phyloP scores from a whole-genome alignment of 2,113 vertebrate genomes.

The Myiozetetes cayanensis region DNA sequence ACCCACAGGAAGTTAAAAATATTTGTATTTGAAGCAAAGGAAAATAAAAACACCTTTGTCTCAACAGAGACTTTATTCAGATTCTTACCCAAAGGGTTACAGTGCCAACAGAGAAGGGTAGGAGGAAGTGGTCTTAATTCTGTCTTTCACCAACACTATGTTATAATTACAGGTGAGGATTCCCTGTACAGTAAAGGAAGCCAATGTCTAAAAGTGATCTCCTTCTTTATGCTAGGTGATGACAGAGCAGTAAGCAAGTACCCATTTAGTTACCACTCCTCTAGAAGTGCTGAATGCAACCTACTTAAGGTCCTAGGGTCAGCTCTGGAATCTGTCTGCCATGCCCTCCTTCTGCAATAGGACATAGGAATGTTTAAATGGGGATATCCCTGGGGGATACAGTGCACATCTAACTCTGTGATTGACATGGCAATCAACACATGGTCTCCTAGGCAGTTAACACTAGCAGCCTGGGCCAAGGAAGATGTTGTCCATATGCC shows the following conservation, averaged over 20 bases:
- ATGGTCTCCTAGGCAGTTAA: not conserved
- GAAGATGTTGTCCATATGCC: not conserved
- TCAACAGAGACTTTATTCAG: slow-evolving; percentile 62
- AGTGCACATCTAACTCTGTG: not conserved
- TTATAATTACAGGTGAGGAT: not conserved
- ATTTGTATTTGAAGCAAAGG: not conserved
- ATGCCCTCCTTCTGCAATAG: not conserved
- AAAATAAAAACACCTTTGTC: not conserved
- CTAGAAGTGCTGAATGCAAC: not conserved
- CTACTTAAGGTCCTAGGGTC: not conserved
- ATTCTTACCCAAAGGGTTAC: slow-evolving; percentile 32
- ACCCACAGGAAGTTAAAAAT: not conserved
- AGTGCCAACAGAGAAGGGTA: slow-evolving; percentile 18
- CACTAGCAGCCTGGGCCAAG: not conserved
- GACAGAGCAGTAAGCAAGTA: not conserved
- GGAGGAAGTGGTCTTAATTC: slow-evolving; percentile 18
- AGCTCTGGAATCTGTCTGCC: not conserved
- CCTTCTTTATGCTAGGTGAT: not conserved
- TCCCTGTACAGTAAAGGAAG: slow-evolving; percentile 19
- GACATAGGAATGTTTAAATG: not conserved
- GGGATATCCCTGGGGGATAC: not conserved
- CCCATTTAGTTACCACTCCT: not conserved
- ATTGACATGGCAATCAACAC: not conserved
- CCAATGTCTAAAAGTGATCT: not conserved
- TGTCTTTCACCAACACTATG: slow-evolving; percentile 18